Percentiles rank a stretch among this genome's conserved stretches.
These are phyloP conservation scores for Myotis yumanensis DNA, from an alignment of 2,113 vertebrate genomes.

Conservation along the genomic window DNA sequence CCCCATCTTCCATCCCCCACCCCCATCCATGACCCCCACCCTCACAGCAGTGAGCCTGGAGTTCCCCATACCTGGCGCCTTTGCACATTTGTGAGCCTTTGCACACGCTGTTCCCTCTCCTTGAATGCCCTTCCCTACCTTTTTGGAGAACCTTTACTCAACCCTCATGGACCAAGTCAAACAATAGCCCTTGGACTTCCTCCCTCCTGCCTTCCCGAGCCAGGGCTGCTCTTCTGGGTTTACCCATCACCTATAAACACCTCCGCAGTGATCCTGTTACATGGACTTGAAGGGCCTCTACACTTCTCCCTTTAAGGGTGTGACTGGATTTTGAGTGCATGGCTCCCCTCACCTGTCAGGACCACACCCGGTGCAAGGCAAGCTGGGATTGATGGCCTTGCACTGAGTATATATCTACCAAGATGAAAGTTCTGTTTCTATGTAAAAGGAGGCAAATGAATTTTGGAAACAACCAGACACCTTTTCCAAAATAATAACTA, in stretches of 20 bases:
- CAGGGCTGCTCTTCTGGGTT: background rate
- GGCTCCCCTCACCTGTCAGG: rapidly evolving
- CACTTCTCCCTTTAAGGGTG: background rate
- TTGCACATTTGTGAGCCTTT: background rate
- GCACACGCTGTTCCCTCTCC: background rate
- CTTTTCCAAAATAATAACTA: background rate
- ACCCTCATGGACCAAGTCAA: background rate
- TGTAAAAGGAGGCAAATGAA: background rate
- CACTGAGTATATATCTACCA: background rate
- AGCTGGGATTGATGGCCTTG: background rate
- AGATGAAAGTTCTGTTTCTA: background rate
- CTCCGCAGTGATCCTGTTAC: background rate
- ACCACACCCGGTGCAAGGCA: background rate
- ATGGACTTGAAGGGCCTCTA: background rate
- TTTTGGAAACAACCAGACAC: conserved; percentile 23
- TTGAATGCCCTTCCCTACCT: background rate
- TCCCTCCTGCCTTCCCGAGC: background rate
- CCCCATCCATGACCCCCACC: no score
- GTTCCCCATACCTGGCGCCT: rapidly evolving
- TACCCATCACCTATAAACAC: background rate
- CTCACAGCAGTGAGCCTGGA: background rate
- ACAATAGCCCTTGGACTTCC: background rate
- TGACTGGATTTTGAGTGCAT: background rate
- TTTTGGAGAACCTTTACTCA: background rate
- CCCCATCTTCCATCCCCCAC: background rate